Conservation (phyloP, 2,888 invertebrate genomes). For the Drosophila differens region DNA sequence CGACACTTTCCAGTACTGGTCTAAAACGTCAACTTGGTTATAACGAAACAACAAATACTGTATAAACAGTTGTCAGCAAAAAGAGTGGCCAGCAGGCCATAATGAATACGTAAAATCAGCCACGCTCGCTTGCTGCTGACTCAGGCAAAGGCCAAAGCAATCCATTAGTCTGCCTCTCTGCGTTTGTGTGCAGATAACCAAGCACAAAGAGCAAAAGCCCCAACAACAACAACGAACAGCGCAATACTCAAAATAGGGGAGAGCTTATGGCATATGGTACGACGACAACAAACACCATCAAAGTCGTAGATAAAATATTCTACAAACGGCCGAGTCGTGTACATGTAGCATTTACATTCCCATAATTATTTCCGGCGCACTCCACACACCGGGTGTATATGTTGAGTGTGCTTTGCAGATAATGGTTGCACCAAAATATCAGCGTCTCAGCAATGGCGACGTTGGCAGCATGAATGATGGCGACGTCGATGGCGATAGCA, state of each 20-base stretch:
- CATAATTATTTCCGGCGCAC: constrained; percentile 28
- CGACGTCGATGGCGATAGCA: constrained; percentile 63
- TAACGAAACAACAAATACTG: constrained; percentile 48
- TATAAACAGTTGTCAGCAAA: constrained; percentile 70
- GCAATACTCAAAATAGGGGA: constrained; percentile 27
- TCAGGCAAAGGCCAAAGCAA: constrained; percentile 27
- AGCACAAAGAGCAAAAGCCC: constrained; percentile 6
- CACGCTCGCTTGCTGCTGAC: constrained; percentile 28
- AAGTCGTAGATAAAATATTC: constrained; percentile 44
- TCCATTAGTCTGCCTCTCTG: constrained; percentile 22
- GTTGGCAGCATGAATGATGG: constrained; percentile 40
- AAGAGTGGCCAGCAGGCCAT: constrained; percentile 17
- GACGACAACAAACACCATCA: constrained; percentile 25
- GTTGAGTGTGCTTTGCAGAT: constrained; percentile 56
- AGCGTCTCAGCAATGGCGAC: constrained; percentile 78
- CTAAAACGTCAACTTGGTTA: constrained; percentile 39
- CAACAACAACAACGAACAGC: constrained; percentile 11
- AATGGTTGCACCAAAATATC: constrained; percentile 81
- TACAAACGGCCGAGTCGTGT: constrained; percentile 10
- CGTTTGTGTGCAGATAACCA: constrained; percentile 31
- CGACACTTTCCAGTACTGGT: constrained; percentile 42
- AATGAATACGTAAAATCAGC: constrained; percentile 38
- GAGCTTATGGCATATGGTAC: constrained; percentile 52
- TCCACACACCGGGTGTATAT: constrained; percentile 11
- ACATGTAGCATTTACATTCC: constrained; percentile 34